A percentile compares a stretch with the other conserved stretches of the same genome.
Conservation (phyloP, 2,888 invertebrate species). For the Dilophus febrilis region DNA sequence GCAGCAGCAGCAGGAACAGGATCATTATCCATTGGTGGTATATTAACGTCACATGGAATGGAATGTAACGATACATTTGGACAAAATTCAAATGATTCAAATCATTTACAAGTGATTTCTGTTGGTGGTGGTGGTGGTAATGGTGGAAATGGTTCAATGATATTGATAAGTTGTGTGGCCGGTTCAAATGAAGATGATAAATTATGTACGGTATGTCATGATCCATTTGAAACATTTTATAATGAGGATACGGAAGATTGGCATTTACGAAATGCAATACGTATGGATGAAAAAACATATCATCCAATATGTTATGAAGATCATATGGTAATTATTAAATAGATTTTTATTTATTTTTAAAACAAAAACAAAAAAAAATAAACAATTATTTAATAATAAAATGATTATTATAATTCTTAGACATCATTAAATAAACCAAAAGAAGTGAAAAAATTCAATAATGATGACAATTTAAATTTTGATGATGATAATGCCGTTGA, state of each 20-base stretch:
- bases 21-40: too few relatives aligned
- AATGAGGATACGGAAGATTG: constrained; percentile 96
- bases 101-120: constrained; percentile 30
- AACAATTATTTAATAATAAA: background rate
- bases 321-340: constrained; percentile 40
- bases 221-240: constrained; percentile 87
- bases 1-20: too few relatives aligned
- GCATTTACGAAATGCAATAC: constrained; percentile 74
- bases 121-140: too few relatives aligned
- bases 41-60: too few relatives aligned
- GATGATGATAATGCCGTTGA: constrained; percentile 6
- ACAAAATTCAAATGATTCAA: constrained; percentile 32
- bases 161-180: constrained; percentile 57
- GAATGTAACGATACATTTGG: too few relatives aligned
- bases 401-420: constrained; percentile 13
- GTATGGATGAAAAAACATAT: constrained; percentile 58
- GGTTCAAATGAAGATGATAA: constrained; percentile 44
- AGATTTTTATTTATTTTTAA: background rate
- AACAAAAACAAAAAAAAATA: background rate
- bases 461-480: constrained; percentile 3
- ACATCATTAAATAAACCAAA: constrained; percentile 22
- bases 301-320: constrained; percentile 86
- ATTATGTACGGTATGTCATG: constrained; percentile 77
- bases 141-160: constrained; percentile 41
- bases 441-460: constrained; percentile 7